Evolutionary conservation across 2,113 vertebrate genomes (phyloP), one percentile per base, ranked within the genome.

Genomic region (Trinectes maculatus): DNA sequence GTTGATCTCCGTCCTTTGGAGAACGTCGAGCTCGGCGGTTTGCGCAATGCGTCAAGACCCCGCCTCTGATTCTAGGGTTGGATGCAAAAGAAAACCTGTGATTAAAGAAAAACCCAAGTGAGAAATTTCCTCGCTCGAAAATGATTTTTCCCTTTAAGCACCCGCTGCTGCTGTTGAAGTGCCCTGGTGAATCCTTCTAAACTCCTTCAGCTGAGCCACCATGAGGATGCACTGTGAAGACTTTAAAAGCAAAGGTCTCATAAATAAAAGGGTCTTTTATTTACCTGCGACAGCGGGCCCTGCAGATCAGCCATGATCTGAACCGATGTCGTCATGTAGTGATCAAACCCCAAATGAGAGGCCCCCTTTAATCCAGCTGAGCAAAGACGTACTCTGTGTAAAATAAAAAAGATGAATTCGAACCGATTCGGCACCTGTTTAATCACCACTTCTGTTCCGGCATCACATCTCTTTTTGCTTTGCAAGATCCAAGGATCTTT

Each of bases 1-100:
- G 26, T 57, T 85, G 72, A 81, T 85, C 73, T 79, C 43, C 70
- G 69, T 79, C 75, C 55, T 81, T 81, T 49, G 36, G 63, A 73
- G 77, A 59, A 79, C 69, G 70, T 71, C 72, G 87, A 80, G 74
- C 70, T 54, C n/a, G 4, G 8, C 47, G 79, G 75, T 77, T 79
- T 53, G 46, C 61, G 57, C 51, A 55, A 46, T 74, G 26, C 25
- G 8, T 28, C 51, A 51, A 9, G 53, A 8, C 19, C 22, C 47
- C 56, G 52, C 22, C 60, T 67, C 53, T 44, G 85, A 82, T 73
- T 64, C 58, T 29, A 21, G 52, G 31, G 16, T 59, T 80, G 71
- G 40, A 59, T 79, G 73, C 46, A 62, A 60, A 77, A 65, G 37
- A 31, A 59, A 59, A 70, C 15, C 42, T 40, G 36, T 46, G 21